Conservation (phyloP, 2,888 invertebrate species). For the Athrips mouffetella region DNA sequence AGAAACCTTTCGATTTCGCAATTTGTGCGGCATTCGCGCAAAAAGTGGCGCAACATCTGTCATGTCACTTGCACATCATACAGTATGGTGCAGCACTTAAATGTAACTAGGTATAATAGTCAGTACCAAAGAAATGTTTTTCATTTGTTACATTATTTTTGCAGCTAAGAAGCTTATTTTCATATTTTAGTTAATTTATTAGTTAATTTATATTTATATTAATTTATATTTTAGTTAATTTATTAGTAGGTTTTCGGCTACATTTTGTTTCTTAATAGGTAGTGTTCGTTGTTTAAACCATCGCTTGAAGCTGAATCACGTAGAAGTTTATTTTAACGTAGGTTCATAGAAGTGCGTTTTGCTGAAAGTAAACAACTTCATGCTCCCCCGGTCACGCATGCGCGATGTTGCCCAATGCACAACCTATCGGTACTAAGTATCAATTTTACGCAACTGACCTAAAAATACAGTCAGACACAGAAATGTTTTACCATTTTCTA, state of each 20-base stretch:
- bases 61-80: background rate
- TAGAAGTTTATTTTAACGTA: slow-evolving; percentile 46
- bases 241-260: background rate
- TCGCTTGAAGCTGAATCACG: slow-evolving; percentile 37
- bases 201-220: background rate
- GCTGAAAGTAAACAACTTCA: slow-evolving; percentile 56
- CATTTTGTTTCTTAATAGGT: background rate
- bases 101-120: too few species aligned
- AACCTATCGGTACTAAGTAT: background rate
- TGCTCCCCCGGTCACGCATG: slow-evolving; percentile 41
- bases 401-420: slow-evolving; percentile 22
- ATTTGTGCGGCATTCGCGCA: slow-evolving; percentile 15
- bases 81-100: background rate
- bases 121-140: background rate
- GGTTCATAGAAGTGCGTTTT: slow-evolving; percentile 49
- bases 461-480: background rate
- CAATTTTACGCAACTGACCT: background rate
- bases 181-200: background rate
- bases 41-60: slow-evolving; percentile 12
- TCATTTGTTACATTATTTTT: background rate
- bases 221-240: background rate
- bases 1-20: slow-evolving; percentile 32
- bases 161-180: too few species aligned
- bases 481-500: background rate
- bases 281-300: background rate